Percentiles rank a stretch among this genome's conserved stretches.
Evolutionary conservation across 2,888 invertebrate species (phyloP).

Genomic region (Dorcus hopei): DNA sequence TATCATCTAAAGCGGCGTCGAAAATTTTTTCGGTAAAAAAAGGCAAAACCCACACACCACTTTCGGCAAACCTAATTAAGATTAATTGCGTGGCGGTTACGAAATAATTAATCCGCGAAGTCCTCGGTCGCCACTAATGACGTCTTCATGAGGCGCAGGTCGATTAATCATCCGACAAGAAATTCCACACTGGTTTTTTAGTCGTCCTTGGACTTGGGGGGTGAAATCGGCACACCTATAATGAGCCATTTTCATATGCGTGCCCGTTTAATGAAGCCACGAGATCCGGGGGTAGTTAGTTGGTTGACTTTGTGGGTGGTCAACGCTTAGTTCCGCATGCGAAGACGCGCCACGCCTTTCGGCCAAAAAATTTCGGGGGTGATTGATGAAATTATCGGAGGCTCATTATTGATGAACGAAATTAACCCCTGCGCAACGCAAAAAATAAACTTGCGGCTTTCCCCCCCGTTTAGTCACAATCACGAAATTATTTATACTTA

Average conservation of each 20-base stretch:
- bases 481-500: too few relatives aligned
- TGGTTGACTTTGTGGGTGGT: slow-evolving; percentile 37
- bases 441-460: too few relatives aligned
- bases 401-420: slow-evolving; percentile 16
- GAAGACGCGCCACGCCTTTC: slow-evolving; percentile 34
- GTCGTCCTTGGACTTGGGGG: too few relatives aligned
- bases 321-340: slow-evolving; percentile 37
- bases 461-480: too few relatives aligned
- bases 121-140: slow-evolving; percentile 7
- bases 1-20: background rate
- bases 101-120: slow-evolving; percentile 11
- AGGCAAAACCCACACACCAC: background rate
- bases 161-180: slow-evolving; percentile 4
- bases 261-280: slow-evolving; percentile 7
- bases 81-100: slow-evolving; percentile 19
- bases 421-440: too few relatives aligned
- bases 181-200: too few relatives aligned
- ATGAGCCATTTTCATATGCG: slow-evolving; percentile 12
- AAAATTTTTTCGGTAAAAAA: slow-evolving; percentile 1
- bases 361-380: slow-evolving; percentile 32
- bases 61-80: slow-evolving; percentile 18
- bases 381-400: slow-evolving; percentile 38
- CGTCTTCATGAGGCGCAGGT: slow-evolving; percentile 7
- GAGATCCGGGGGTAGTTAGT: background rate
- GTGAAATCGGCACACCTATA: too few relatives aligned